A percentile compares a stretch with the other conserved stretches of the same genome.
Evolutionary conservation across 2,888 invertebrate genomes (phyloP).

Genomic region (Zhuqinia jingwanae): DNA sequence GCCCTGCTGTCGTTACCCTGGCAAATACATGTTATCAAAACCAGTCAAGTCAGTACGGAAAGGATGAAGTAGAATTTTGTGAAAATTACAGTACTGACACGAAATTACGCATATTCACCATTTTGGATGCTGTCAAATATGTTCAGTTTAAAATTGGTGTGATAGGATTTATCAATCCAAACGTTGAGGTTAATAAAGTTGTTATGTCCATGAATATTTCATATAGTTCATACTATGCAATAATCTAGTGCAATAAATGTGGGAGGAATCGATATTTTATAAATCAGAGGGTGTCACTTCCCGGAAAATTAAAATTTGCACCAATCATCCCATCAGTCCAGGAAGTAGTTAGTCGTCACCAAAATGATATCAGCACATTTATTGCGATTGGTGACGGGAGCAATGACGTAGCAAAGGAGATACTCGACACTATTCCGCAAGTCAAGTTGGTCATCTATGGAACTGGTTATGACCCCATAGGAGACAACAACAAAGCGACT

Average conservation of each 20-base stretch:
- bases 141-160: conserved; percentile 64
- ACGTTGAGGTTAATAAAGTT: conserved; percentile 67
- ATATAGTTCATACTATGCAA: neutral
- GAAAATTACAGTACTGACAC: neutral
- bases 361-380: conserved; percentile 43
- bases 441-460: conserved; percentile 76
- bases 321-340: conserved; percentile 58
- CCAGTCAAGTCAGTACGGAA: neutral
- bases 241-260: neutral
- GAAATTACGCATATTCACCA: neutral
- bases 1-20: neutral
- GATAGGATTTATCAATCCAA: conserved; percentile 75
- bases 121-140: neutral
- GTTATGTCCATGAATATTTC: too few species aligned
- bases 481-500: neutral
- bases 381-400: conserved; percentile 77
- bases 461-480: conserved; percentile 14
- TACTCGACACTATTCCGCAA: conserved; percentile 67
- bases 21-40: conserved; percentile 34
- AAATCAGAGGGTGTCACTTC: conserved; percentile 71
- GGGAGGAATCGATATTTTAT: too few species aligned
- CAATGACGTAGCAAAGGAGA: conserved; percentile 62
- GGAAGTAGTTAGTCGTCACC: neutral
- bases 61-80: conserved; percentile 16
- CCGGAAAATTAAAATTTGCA: conserved; percentile 67